A percentile compares a stretch with the other conserved stretches of the same genome.
Evolutionary conservation across 2,797 vertebrate species (phyloP).

Genomic region (Pelodytes ibericus): DNA sequence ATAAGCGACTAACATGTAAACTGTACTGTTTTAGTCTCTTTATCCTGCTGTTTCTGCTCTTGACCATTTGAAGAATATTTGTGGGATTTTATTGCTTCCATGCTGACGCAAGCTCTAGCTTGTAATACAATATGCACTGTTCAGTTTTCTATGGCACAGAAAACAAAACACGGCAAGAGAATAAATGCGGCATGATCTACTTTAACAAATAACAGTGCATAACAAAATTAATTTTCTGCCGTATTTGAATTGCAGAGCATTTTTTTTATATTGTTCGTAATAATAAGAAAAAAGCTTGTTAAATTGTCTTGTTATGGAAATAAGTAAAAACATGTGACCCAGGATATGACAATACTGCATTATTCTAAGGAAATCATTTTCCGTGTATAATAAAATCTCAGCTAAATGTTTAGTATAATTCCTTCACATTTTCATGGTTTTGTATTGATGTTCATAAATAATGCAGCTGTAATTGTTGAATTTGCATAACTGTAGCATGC

Average conservation of each 20-base stretch:
- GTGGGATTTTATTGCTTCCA: too few species aligned
- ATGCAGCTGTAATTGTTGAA: constrained; percentile 76
- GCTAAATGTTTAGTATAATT: constrained; percentile 63
- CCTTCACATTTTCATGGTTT: constrained; percentile 61
- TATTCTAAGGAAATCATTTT: constrained; percentile 62
- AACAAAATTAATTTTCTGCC: constrained; percentile 4
- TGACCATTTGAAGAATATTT: too few species aligned
- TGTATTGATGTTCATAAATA: constrained; percentile 72
- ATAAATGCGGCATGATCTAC: too few species aligned
- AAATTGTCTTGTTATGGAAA: constrained; percentile 45
- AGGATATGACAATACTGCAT: constrained; percentile 62
- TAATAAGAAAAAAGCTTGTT: constrained; percentile 26
- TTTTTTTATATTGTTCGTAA: constrained; percentile 21
- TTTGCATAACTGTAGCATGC: constrained; percentile 79
- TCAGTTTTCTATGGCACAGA: too few species aligned
- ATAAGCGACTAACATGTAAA: too few species aligned
- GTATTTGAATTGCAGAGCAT: constrained; percentile 44
- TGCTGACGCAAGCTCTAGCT: too few species aligned
- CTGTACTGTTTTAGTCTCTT: not conserved
- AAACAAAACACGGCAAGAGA: too few species aligned
- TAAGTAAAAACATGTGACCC: constrained; percentile 50
- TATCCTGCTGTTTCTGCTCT: too few species aligned
- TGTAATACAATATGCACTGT: not conserved
- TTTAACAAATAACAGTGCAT: not conserved
- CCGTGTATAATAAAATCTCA: constrained; percentile 64